Conservation (phyloP, 2,888 invertebrate species). For the Toxonevra muliebris region DNA sequence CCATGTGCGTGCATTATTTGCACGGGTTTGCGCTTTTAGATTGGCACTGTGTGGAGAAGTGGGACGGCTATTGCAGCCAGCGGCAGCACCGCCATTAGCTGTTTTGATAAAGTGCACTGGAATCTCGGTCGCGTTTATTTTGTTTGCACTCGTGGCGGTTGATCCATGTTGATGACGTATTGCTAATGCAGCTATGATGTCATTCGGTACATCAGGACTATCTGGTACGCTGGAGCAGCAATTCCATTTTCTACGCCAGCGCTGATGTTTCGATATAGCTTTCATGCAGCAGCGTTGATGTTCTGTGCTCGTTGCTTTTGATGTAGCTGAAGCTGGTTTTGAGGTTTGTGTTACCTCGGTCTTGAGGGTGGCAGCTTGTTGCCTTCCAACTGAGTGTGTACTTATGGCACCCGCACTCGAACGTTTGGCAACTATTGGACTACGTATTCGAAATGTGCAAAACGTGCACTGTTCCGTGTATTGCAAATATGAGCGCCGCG, state of each 20-base stretch:
- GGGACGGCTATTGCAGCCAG: constrained; percentile 25
- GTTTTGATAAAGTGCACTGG: constrained; percentile 48
- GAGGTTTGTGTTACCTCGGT: constrained; percentile 34
- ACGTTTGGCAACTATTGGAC: constrained; percentile 49
- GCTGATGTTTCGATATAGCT: constrained; percentile 64
- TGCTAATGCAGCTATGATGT: constrained; percentile 63
- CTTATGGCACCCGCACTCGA: constrained; percentile 33
- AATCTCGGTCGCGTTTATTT: constrained; percentile 53
- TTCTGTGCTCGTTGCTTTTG: constrained; percentile 35
- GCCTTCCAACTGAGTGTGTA: constrained; percentile 41
- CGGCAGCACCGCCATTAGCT: constrained; percentile 37
- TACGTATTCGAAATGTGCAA: constrained; percentile 63
- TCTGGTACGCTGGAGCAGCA: constrained; percentile 70
- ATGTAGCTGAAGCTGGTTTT: constrained; percentile 40
- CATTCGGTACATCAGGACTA: constrained; percentile 69
- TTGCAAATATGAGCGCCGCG: constrained; percentile 53
- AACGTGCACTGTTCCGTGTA: constrained; percentile 64
- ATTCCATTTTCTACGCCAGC: constrained; percentile 69
- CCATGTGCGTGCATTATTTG: constrained; percentile 52
- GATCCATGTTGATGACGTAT: constrained; percentile 49
- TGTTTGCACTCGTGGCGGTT: constrained; percentile 38
- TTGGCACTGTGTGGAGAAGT: constrained; percentile 39
- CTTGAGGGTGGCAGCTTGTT: constrained; percentile 38
- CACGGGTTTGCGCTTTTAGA: constrained; percentile 33
- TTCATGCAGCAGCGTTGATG: constrained; percentile 55